These are phyloP conservation scores for Cheilosia urbana DNA, from an alignment of 2,888 invertebrate species.

Conservation along the genomic window DNA sequence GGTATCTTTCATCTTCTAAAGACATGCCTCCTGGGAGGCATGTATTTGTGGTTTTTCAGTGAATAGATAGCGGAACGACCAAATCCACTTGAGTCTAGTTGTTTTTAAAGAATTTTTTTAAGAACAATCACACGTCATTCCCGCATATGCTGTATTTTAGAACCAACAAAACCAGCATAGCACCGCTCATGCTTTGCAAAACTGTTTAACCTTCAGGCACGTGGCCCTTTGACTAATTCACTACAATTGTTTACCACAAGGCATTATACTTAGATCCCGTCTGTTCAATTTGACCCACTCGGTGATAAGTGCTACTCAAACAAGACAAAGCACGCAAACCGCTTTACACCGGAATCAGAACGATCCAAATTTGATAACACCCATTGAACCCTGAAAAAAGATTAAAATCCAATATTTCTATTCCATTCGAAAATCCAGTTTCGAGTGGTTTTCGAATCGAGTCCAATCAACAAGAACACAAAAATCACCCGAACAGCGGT, in stretches of 20 bases:
- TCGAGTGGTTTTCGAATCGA: conserved; percentile 1
- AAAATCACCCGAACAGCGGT: conserved; percentile 15
- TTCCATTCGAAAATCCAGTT: conserved; percentile 15
- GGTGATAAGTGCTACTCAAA: conserved; percentile 13
- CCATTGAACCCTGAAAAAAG: conserved; percentile 59
- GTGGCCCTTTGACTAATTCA: not conserved
- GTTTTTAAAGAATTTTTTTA: not conserved
- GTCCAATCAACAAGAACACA: not conserved
- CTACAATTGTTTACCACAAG: conserved; percentile 25
- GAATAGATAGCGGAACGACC: not conserved
- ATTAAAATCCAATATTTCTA: conserved; percentile 59
- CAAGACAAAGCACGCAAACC: conserved; percentile 42
- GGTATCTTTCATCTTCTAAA: not conserved
- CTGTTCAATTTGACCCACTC: conserved; percentile 20
- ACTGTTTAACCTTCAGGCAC: not conserved
- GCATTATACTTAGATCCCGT: not conserved
- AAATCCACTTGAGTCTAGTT: not conserved
- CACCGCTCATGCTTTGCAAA: not conserved
- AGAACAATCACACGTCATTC: not conserved
- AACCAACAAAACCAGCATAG: no score
- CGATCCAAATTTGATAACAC: conserved; percentile 75
- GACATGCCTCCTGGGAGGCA: conserved; percentile 14
- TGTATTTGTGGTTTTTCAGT: not conserved
- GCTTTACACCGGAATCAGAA: conserved; percentile 53
- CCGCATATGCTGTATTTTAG: no score